Percentiles rank a stretch among this genome's conserved stretches.
These are phyloP conservation scores for Hypotaenidia philippensis DNA, from an alignment of 2,797 vertebrate species.

Conservation along the genomic window DNA sequence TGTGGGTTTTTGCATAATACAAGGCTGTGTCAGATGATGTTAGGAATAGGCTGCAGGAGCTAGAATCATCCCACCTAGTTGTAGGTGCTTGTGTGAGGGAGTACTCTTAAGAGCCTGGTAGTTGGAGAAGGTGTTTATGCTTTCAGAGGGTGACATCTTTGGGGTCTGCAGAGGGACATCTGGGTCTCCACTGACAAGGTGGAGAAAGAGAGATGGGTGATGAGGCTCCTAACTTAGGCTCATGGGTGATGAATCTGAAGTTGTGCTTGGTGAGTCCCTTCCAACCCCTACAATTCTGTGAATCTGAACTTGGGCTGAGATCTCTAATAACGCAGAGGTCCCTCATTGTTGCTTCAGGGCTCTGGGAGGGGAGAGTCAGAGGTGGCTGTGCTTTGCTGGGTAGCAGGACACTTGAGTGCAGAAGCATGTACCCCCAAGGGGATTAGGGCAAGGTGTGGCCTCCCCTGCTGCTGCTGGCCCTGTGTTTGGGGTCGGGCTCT, in stretches of 20 bases:
- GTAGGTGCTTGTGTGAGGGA: not conserved
- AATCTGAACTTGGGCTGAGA: not conserved
- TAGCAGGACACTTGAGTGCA: rapidly evolving
- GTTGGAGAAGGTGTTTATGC: not conserved
- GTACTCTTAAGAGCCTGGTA: not conserved
- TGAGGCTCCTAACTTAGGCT: not conserved
- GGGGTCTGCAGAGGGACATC: not conserved
- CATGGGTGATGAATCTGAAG: not conserved
- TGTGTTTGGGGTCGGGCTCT: rapidly evolving
- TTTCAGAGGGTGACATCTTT: not conserved
- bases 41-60: not conserved
- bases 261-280: not conserved
- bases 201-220: not conserved
- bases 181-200: not conserved
- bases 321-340: not conserved
- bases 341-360: not conserved
- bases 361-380: not conserved
- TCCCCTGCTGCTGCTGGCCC: not conserved
- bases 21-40: not conserved
- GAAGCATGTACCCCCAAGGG: not conserved
- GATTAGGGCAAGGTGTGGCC: not conserved
- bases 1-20: not conserved
- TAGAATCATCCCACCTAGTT: not conserved
- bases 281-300: too few species aligned
- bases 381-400: not conserved